These are phyloP conservation scores for Mohoua ochrocephala DNA, from an alignment of 2,113 vertebrate genomes.

Conservation along the genomic window DNA sequence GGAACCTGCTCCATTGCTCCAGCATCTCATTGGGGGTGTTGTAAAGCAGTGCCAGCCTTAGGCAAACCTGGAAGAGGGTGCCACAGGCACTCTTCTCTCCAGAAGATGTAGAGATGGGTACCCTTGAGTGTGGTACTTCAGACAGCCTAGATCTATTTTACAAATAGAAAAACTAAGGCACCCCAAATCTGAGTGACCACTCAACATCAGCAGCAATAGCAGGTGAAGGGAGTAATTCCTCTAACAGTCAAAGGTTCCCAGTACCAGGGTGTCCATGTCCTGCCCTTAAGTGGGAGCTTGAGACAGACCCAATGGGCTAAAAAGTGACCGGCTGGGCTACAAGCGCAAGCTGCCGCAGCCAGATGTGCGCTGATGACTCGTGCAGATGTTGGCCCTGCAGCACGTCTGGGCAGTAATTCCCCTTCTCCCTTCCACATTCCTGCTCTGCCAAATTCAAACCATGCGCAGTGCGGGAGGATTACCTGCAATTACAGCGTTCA, in stretches of 20 bases:
- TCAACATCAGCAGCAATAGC: neutral
- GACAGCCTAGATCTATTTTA: neutral
- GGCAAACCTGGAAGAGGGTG: neutral
- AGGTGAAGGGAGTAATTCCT: neutral
- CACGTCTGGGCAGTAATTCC: conserved; percentile 5
- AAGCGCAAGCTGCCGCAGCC: neutral
- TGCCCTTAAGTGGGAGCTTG: neutral
- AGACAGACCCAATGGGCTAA: neutral
- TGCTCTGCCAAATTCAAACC: conserved; percentile 76
- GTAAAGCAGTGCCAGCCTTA: neutral
- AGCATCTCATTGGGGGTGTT: neutral
- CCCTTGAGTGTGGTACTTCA: neutral
- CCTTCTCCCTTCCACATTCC: conserved; percentile 63
- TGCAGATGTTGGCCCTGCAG: conserved; percentile 56
- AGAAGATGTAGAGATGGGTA: neutral
- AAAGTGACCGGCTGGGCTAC: neutral
- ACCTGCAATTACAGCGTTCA: conserved; percentile 57
- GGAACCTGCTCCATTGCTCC: neutral
- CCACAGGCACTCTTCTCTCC: neutral
- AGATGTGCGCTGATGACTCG: conserved; percentile 48
- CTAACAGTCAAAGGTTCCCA: neutral
- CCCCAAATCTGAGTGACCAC: neutral
- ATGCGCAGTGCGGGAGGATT: conserved; percentile 44
- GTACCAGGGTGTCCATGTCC: neutral
- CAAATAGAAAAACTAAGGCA: neutral